Base-by-base conservation (phyloP, 2,888 invertebrate genomes). In the Lochmaea capreae region DNA sequence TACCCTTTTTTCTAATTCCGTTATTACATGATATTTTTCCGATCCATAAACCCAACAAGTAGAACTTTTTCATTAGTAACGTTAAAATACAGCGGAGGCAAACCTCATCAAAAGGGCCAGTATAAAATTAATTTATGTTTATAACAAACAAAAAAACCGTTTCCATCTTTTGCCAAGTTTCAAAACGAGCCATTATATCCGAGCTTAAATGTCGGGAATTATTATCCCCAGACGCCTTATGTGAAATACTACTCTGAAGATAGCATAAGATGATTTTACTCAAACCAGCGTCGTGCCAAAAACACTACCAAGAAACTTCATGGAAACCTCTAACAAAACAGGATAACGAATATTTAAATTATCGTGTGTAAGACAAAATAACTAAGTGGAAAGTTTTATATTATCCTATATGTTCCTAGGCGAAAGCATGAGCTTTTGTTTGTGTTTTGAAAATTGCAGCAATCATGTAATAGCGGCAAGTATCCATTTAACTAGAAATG, bases 111-210 rank as follows among this genome's bases (percentile, higher is more conserved):
- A 70, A 63, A 70, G 57, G 63, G 52, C 14, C 22, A 70, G 39
- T 52, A 14, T 8, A 78, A 83, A 84, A 84, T 85, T 84, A 85
- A 84, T 85, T 84, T 84, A 85, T 84, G 84, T 84, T 85, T 84
- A 84, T 84, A 84, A 79, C 82, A 82, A 83, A 84, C 83, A 83
- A 84, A 83, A 43, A 49, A 22, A 78, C 77, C 75, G 46, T 77
- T 80, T 80, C 80, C 78, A 79, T 79, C 62, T 63, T 63, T 77
- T 75, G 77, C 79, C 79, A 80, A 81, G 76, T 82, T 81, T 75
- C 77, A 77, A 76, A 80, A 81, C 79, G 79, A 74, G 77, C 79
- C 78, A 80, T 81, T 80, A 79, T 78, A 76, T 72, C 74, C 72
- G 67, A 74, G 79, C 76, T 80, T 79, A 80, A 79, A 79, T 76